Conservation (phyloP, 2,113 vertebrate genomes). For the Poecilia latipinna region DNA sequence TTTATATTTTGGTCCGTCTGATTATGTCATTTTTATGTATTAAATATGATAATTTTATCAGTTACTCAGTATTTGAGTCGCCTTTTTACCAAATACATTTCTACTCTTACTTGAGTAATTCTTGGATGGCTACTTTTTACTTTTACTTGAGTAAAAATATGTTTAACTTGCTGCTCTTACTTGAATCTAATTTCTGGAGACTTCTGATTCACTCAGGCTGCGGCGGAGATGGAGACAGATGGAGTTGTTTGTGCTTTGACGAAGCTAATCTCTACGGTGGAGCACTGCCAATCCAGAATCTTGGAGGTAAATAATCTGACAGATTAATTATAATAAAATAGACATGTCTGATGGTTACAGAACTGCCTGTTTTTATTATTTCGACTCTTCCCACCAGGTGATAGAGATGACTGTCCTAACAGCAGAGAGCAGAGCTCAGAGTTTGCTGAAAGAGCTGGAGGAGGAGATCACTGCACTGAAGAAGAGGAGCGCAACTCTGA, state of each 20-base stretch:
- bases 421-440: slow-evolving; percentile 61
- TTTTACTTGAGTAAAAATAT: too few species aligned
- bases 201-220: slow-evolving; percentile 50
- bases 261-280: slow-evolving; percentile 61
- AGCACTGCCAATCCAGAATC: slow-evolving; percentile 69
- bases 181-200: too few species aligned
- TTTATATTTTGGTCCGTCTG: too few species aligned
- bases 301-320: slow-evolving; percentile 55
- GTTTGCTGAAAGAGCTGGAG: slow-evolving; percentile 69
- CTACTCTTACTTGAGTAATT: too few species aligned
- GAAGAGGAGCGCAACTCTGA: slow-evolving; percentile 51
- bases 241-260: slow-evolving; percentile 53
- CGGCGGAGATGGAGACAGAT: slow-evolving; percentile 61
- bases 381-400: slow-evolving; percentile 18
- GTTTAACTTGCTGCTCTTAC: too few species aligned
- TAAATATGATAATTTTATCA: too few species aligned
- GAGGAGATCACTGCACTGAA: slow-evolving; percentile 69
- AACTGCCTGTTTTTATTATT: neutral
- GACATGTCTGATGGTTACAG: neutral
- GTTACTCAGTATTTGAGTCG: too few species aligned
- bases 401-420: slow-evolving; percentile 59
- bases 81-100: too few species aligned
- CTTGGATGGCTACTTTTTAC: too few species aligned
- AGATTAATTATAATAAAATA: neutral
- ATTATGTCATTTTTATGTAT: too few species aligned